Evolutionary conservation across 2,113 vertebrate genomes (phyloP).

Genomic region (Nannospalax galili): DNA sequence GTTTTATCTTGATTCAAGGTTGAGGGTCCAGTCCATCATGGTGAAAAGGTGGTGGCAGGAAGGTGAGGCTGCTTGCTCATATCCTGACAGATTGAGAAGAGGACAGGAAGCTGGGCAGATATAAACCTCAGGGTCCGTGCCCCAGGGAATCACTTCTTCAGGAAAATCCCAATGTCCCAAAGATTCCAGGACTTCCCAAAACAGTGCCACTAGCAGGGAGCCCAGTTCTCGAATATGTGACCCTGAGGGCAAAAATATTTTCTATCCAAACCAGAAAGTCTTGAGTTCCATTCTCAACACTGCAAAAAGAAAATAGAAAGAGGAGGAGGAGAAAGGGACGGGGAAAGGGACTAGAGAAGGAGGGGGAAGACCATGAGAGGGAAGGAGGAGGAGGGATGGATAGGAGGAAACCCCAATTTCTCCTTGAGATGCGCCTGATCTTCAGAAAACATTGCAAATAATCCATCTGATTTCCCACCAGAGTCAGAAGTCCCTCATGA

Average conservation of each 20-base stretch:
- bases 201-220: neutral
- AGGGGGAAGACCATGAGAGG: too few species aligned
- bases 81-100: neutral
- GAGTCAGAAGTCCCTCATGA: fast-evolving
- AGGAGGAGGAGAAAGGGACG: neutral
- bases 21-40: neutral
- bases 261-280: neutral
- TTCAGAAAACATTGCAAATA: neutral
- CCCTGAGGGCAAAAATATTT: neutral
- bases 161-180: neutral
- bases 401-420: neutral
- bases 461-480: neutral
- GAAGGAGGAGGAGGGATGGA: fast-evolving
- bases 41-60: neutral
- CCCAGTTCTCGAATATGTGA: neutral
- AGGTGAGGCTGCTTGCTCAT: neutral
- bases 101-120: neutral
- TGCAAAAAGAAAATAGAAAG: neutral
- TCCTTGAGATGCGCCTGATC: neutral
- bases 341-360: too few species aligned
- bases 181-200: neutral
- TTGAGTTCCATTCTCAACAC: neutral
- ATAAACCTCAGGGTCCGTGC: neutral
- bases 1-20: neutral
- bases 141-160: neutral